Base-by-base conservation (phyloP, 2,888 invertebrate species). In the Nemotelus pantherinus region DNA sequence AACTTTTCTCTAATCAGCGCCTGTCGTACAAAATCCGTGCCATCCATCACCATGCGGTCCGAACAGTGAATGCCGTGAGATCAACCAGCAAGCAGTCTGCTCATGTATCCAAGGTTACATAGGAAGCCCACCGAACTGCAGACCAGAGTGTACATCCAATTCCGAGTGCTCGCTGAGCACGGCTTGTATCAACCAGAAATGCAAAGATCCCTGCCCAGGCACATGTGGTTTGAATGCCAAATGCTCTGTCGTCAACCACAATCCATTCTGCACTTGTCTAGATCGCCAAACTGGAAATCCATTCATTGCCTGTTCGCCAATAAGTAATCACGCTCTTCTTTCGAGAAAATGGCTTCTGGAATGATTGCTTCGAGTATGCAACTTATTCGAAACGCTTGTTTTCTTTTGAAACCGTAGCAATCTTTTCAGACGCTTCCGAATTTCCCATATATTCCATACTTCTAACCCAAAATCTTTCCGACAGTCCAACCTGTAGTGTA, bases 141-240 rank as follows among this genome's bases (percentile, higher is more conserved):
- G 92, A 64, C 92, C 93, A 0, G 94, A 93, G 86, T 94, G 93
- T 83, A 88, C 91, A 0, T 88, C 90, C 10, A 93, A 91, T 83
- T 88, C 91, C 0, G 94, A 94, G 82, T 94, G 94, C 84, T 87
- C 90, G 0, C 84, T 90, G 64, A 90, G 89, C 81, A 87, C 90
- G 81, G 92, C 93, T 10, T 94, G 94, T 83, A 87, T 91, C 10
- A 92, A 92, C 82, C 91, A 92, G 82, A 93, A 92, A 86, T 94
- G 94, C 83, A 85, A 89, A 25, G 91, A 94, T 84, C 93, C 94
- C 44, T 95, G 95, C 82, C 89, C 91, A 7, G 94, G 94, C 70
- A 91, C 93, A 53, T 93, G 95, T 83, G 94, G 94, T 3, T 83
- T 89, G 48, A 91, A 91, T 82, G 92, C 94, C 92, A 90, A 92